phyloP scores from a whole-genome alignment of 64 coral and sea anemone genomes.

The Dendrophyllia cribrosa region DNA sequence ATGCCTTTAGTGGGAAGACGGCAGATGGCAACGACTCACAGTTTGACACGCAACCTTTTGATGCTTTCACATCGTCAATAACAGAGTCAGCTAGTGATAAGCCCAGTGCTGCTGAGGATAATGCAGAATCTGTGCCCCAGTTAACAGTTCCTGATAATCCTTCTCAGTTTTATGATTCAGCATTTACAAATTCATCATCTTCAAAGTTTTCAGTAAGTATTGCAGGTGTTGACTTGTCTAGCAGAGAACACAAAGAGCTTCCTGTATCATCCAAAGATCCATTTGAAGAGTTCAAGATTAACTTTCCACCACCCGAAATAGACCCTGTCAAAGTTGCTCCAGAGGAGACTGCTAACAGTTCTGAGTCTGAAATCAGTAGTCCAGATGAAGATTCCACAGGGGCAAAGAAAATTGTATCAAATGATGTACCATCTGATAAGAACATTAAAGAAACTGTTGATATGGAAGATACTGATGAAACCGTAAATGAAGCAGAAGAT shows the following conservation, averaged over 20 bases:
- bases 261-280: background rate
- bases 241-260: background rate
- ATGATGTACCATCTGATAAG: background rate
- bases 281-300: background rate
- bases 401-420: background rate
- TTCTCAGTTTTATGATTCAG: background rate
- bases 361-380: background rate
- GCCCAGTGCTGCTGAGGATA: background rate
- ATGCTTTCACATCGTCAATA: conserved; percentile 21
- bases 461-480: background rate
- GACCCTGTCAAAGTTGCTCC: background rate
- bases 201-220: background rate
- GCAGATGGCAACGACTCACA: background rate
- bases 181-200: background rate
- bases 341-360: background rate
- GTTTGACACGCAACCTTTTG: conserved; percentile 14
- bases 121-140: background rate
- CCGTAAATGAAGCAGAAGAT: background rate
- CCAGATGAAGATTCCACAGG: background rate
- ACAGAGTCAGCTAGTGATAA: background rate
- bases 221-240: background rate
- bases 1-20: conserved; percentile 62
- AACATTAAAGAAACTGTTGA: background rate
- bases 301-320: background rate
- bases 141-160: background rate